Conservation (phyloP, 2,113 vertebrate species). For the Triplophysa siluroides region DNA sequence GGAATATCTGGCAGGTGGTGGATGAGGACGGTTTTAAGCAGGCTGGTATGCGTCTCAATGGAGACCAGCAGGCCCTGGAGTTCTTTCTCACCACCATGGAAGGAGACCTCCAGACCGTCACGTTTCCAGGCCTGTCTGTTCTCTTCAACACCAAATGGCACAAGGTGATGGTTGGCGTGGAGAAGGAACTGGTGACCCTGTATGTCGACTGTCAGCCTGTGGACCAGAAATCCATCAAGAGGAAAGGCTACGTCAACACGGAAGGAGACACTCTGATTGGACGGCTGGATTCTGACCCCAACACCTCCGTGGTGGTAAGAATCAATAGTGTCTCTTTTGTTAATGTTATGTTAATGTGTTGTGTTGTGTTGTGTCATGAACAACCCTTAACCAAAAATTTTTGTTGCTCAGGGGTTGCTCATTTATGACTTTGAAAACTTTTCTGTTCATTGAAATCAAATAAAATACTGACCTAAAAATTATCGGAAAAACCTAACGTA, state of each 20-base stretch:
- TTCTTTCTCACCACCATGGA: conserved; percentile 78
- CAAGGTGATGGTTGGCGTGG: conserved; percentile 82
- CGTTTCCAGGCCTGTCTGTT: conserved; percentile 75
- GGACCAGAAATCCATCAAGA: conserved; percentile 76
- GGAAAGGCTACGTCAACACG: conserved; percentile 76
- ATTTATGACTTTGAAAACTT: no score
- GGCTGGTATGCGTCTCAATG: conserved; percentile 77
- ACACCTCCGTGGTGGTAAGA: conserved; percentile 79
- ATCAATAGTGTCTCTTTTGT: background rate
- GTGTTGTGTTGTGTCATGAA: background rate
- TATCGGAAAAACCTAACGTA: no score
- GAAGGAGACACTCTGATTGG: conserved; percentile 80
- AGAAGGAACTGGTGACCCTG: conserved; percentile 74
- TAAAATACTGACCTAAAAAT: no score
- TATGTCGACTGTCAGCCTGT: conserved; percentile 80
- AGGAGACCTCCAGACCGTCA: conserved; percentile 76
- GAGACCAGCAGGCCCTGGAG: conserved; percentile 78
- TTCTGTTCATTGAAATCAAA: no score
- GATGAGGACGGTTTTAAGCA: conserved; percentile 76
- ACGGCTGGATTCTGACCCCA: conserved; percentile 74
- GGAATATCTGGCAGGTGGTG: conserved; percentile 81
- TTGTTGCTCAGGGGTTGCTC: no score
- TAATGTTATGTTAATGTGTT: no score
- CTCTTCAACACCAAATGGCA: conserved; percentile 84
- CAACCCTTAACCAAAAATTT: no score